These are phyloP conservation scores for Todus mexicanus DNA, from an alignment of 2,797 vertebrate genomes.

Conservation along the genomic window DNA sequence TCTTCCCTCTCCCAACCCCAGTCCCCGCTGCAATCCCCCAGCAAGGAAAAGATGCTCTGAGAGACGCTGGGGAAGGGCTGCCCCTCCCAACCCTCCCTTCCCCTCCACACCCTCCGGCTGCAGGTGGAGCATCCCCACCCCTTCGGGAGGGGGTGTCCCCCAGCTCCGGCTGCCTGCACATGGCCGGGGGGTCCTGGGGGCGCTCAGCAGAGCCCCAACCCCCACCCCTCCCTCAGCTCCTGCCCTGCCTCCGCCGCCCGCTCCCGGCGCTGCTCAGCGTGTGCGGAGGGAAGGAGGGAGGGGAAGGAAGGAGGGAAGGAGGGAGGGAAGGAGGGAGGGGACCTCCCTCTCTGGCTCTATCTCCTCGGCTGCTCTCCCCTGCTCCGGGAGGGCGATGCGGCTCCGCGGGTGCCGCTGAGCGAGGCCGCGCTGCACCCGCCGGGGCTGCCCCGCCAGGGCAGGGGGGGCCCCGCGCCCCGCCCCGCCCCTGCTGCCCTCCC, in stretches of 20 bases:
- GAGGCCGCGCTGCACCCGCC: constrained; percentile 47
- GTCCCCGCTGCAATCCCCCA: too few species aligned
- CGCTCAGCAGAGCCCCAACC: not conserved
- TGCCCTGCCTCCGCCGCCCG: not conserved
- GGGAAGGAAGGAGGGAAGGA: not conserved
- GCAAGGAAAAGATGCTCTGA: not conserved
- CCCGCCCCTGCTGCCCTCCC: not conserved
- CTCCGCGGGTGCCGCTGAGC: constrained; percentile 51
- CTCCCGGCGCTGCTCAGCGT: not conserved
- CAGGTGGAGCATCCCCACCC: constrained; percentile 1
- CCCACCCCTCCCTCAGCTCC: not conserved
- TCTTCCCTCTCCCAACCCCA: not conserved
- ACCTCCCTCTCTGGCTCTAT: constrained; percentile 60
- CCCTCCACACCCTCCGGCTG: not conserved
- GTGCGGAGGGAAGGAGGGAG: not conserved
- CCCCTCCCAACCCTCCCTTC: not conserved
- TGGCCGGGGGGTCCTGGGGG: not conserved
- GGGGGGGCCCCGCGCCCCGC: constrained; percentile 27
- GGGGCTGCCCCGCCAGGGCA: constrained; percentile 36
- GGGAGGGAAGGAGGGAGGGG: constrained; percentile 18
- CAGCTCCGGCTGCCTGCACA: constrained; percentile 7
- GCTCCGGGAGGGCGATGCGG: constrained; percentile 60
- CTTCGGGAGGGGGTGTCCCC: not conserved
- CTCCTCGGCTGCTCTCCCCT: constrained; percentile 59
- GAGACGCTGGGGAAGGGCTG: not conserved